A percentile compares a stretch with the other conserved stretches of the same genome.
Evolutionary conservation across 2,113 vertebrate genomes (phyloP).

Genomic region (Embiotoca jacksoni): DNA sequence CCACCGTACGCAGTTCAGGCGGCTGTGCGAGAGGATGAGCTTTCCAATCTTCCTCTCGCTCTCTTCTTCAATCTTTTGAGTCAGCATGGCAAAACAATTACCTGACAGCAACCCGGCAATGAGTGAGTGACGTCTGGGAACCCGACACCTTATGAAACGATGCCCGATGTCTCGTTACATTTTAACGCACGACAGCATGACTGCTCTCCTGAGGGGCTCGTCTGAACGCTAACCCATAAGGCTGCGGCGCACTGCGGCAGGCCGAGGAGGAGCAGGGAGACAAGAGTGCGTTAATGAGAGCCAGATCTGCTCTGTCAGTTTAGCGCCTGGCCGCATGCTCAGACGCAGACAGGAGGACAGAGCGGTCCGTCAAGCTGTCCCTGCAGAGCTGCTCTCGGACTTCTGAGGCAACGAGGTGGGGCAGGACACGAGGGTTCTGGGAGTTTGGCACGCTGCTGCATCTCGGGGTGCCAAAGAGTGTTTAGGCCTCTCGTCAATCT

Average conservation of each 20-base stretch:
- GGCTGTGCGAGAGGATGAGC: constrained; percentile 34
- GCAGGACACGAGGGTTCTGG: constrained; percentile 11
- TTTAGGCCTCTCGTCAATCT: constrained; percentile 1
- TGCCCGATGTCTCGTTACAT: constrained; percentile 69
- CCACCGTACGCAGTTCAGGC: constrained; percentile 27
- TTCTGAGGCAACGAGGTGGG: constrained; percentile 28
- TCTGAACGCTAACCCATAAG: constrained; percentile 70
- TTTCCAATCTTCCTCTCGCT: constrained; percentile 53
- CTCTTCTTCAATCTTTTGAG: constrained; percentile 23
- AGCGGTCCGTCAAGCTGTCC: constrained; percentile 44
- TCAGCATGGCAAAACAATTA: constrained; percentile 74
- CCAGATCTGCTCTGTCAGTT: constrained; percentile 67
- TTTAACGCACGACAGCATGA: constrained; percentile 76
- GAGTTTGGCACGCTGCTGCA: constrained; percentile 17
- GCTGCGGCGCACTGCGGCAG: constrained; percentile 13
- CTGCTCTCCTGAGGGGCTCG: constrained; percentile 66
- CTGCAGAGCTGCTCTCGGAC: constrained; percentile 28
- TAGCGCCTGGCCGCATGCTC: constrained; percentile 30
- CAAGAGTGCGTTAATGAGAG: constrained; percentile 58
- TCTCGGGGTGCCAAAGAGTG: constrained; percentile 3
- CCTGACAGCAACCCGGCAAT: constrained; percentile 54
- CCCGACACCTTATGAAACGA: constrained; percentile 78
- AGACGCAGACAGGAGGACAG: constrained; percentile 52
- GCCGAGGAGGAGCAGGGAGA: constrained; percentile 55
- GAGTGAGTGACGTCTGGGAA: constrained; percentile 74